Base-by-base conservation (phyloP, 2,113 vertebrate species). In the Typhlomys cinereus region DNA sequence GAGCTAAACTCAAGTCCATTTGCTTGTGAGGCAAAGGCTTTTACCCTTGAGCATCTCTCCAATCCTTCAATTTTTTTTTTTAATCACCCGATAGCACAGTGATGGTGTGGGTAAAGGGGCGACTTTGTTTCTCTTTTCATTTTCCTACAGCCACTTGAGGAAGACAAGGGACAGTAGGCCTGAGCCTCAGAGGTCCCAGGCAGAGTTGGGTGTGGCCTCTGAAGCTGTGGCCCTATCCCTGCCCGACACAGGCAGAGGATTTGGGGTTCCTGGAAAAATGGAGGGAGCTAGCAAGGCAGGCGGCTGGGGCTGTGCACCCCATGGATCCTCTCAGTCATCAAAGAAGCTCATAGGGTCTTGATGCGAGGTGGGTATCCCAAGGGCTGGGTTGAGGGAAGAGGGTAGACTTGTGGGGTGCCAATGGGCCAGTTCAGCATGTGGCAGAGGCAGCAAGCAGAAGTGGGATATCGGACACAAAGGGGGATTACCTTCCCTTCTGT, bases 401-500 rank as follows among this genome's bases (percentile, higher is more conserved):
- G n/a, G 62, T 12, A 7, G 79, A 15, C 48, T 48, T 41, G 6
- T 3, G 2, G 17, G n/a, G 25, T 57, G 44, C 27, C 27, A n/a
- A n/a, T n/a, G n/a, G n/a, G n/a, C n/a, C n/a, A n/a, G n/a, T n/a
- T 61, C 62, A 41, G 79, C 20, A 25, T 7, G 14, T 11, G 54
- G 82, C 36, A 52, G 39, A 1, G 41, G 62, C 17, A 81, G 54
- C 36, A 27, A 4, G 67, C 10, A 67, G 48, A 36, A 39, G 39
- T 46, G 62, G 31, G 14, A 3, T 31, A 34, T 10, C 15, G 27
- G 11, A 7, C 54, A 34, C 15, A 5, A n/a, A 3, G 54, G 27
- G 9, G 6, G 7, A 0, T 20, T 1, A 1, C 7, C 44, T 59
- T 74, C 29, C 23, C 66, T 79, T 83, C 59, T 7, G n/a, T 1